Conservation (phyloP, 2,113 vertebrate genomes). For the Hydropotes inermis region DNA sequence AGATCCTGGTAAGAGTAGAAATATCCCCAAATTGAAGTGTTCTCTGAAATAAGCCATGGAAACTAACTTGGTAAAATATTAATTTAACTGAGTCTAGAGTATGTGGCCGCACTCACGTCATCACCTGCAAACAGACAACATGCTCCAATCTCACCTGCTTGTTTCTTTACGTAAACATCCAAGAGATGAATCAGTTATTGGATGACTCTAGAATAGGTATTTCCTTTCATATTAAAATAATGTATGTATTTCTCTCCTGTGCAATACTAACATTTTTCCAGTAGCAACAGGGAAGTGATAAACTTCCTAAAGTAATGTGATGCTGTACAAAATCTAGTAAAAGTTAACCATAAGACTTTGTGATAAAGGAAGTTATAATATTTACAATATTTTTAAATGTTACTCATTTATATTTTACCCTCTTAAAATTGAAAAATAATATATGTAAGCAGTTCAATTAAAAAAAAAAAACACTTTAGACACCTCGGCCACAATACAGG, state of each 20-base stretch:
- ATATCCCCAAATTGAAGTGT: conserved; percentile 32
- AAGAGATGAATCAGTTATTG: not conserved
- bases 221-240: conserved; percentile 25
- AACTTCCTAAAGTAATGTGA: not conserved
- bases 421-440: not conserved
- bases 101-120: not conserved
- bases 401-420: not conserved
- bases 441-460: not conserved
- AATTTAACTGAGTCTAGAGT: not conserved
- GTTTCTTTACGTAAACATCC: not conserved
- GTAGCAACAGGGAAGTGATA: not conserved
- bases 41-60: not conserved
- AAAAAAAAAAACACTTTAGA: not conserved
- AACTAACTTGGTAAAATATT: not conserved
- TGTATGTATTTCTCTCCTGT: not conserved
- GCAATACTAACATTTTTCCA: not conserved
- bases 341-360: not conserved
- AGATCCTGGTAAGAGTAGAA: not conserved
- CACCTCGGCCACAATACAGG: not conserved
- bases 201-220: not conserved
- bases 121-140: not conserved
- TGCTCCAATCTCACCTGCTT: not conserved
- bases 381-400: not conserved
- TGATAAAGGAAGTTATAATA: not conserved
- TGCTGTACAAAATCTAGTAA: not conserved